Base-by-base conservation (phyloP, 2,113 vertebrate species). In the Syrrhaptes paradoxus region DNA sequence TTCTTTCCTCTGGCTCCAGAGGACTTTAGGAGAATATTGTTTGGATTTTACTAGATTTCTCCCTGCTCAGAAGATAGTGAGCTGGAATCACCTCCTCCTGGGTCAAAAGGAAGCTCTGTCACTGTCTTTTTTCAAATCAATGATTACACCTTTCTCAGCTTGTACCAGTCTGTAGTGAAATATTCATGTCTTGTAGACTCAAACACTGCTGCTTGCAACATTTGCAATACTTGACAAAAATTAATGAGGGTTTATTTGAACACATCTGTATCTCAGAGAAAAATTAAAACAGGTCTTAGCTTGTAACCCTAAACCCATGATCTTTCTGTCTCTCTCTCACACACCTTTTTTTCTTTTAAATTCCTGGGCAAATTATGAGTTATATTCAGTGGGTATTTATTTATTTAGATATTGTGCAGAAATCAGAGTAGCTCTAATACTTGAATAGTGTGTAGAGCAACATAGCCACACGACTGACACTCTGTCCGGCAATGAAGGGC, bases 371-470 rank as follows among this genome's bases (percentile, higher is more conserved):
- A 49, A 61, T 72, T 22, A 45, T 82, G 26, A 63, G 3, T 46
- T 85, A 2, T 51, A 31, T 65, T 67, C 18, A 78, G 28, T 20
- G 17, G 4, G 6, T 57, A 4, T 6, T 72, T 83, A n/a, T 41
- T 52, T 51, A 45, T 67, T 54, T 74, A 62, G 26, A 10, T 58
- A 17, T 75, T 49, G 28, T 25, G 73, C 32, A 62, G 68, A 76
- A 76, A 84, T 57, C 21, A 54, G 22, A 22, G 43, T 54, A 62
- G 14, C 20, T 70, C 36, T 54, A 28, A 65, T 52, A 62, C 21
- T 45, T 66, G 0, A 1, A 4, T 29, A 31, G 3, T 3, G 3
- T 55, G 12, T 19, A 43, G 36, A 70, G 7, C 14, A 51, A 38
- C 15, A 36, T 10, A 68, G 22, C 11, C 17, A n/a, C 24, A 38